phyloP scores from a whole-genome alignment of 2,888 invertebrate genomes.

The Abscondita cerata region DNA sequence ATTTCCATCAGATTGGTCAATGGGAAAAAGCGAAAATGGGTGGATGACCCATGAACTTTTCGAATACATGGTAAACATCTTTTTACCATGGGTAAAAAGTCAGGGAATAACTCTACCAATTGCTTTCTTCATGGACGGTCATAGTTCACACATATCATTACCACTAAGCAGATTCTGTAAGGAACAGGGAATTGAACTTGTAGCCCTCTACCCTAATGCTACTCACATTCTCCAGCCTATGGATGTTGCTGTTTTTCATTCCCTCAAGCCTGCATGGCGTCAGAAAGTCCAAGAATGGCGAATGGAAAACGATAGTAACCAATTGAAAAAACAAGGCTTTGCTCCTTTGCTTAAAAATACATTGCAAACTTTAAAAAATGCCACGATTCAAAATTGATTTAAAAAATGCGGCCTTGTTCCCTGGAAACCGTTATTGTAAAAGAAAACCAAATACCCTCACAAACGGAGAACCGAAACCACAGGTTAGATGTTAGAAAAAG shows the following conservation, averaged over 20 bases:
- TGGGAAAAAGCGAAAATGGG: not conserved
- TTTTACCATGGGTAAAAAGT: not conserved
- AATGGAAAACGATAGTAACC: not conserved
- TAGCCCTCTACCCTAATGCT: not conserved
- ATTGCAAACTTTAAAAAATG: not conserved
- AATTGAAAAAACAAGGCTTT: not conserved
- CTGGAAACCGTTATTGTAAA: too few relatives aligned
- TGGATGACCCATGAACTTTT: not conserved
- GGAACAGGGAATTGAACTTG: not conserved
- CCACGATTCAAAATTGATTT: not conserved
- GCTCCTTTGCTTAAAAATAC: not conserved
- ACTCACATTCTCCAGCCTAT: not conserved
- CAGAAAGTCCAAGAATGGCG: not conserved
- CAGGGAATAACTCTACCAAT: not conserved
- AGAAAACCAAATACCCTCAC: too few relatives aligned
- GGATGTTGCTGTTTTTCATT: not conserved
- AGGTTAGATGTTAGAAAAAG: too few relatives aligned
- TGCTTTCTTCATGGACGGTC: not conserved
- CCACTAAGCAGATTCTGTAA: not conserved
- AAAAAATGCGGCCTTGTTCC: not conserved
- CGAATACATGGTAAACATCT: not conserved
- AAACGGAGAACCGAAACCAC: too few relatives aligned
- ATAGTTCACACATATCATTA: not conserved
- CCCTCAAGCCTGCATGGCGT: not conserved
- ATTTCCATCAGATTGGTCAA: not conserved